These are phyloP conservation scores for Cranoglanis bouderius DNA, from an alignment of 2,113 vertebrate species.

Conservation along the genomic window DNA sequence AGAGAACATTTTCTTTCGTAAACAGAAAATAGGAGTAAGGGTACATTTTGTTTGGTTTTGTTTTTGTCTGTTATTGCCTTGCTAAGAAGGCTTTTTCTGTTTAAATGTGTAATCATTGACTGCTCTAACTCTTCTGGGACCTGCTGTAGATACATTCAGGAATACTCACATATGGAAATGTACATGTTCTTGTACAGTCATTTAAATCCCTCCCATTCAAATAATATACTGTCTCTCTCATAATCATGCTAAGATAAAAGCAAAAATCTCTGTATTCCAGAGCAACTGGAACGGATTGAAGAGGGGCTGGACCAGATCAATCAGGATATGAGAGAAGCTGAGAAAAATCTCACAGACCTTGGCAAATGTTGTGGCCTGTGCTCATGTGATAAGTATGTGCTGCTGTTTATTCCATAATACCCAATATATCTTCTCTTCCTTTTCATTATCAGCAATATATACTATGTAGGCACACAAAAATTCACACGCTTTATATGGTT, in stretches of 20 bases:
- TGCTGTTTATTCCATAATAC: no score
- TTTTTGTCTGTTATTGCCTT: neutral
- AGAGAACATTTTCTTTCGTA: neutral
- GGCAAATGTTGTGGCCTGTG: conserved; percentile 81
- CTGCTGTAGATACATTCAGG: neutral
- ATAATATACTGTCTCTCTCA: neutral
- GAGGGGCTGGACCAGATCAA: conserved; percentile 82
- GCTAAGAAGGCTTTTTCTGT: neutral
- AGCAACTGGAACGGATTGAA: conserved; percentile 80
- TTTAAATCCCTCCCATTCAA: neutral
- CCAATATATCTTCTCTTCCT: neutral
- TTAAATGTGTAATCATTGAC: neutral
- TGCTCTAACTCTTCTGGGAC: neutral
- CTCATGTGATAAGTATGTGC: conserved; percentile 77
- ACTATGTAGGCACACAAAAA: neutral
- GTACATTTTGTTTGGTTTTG: neutral
- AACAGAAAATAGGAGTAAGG: neutral
- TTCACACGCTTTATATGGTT: neutral
- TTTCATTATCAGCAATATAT: neutral
- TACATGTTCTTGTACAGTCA: neutral
- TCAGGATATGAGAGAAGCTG: conserved; percentile 82
- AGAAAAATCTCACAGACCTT: conserved; percentile 82
- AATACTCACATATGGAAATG: neutral
- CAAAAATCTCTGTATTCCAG: conserved; percentile 47
- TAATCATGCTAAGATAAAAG: neutral